Evolutionary conservation across 2,888 invertebrate species (phyloP).

Genomic region (Acronicta alni): DNA sequence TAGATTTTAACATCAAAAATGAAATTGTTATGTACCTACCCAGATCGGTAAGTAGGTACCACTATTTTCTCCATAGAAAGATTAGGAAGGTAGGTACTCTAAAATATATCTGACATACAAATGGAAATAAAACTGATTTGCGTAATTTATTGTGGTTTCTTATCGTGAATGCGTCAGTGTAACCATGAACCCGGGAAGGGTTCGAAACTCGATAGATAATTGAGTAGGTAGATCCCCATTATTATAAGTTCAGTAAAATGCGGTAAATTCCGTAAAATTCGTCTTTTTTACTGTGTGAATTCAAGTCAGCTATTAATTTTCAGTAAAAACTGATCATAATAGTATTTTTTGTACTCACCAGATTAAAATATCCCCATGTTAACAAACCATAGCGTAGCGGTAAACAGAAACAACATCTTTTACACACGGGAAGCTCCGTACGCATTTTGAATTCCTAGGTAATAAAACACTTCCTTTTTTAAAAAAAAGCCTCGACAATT

Average conservation of each 20-base stretch:
- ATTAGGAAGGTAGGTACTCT: not conserved
- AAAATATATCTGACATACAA: not conserved
- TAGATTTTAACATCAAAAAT: too few species aligned
- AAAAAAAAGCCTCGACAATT: too few species aligned
- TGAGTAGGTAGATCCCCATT: not conserved
- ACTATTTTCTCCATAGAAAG: too few species aligned
- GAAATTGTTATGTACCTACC: too few species aligned
- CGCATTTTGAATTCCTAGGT: constrained; percentile 41
- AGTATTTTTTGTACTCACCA: constrained; percentile 41
- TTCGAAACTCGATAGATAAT: not conserved
- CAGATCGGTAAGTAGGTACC: too few species aligned
- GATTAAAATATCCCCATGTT: constrained; percentile 53
- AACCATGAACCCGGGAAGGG: not conserved
- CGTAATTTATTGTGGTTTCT: not conserved
- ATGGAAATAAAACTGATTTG: not conserved
- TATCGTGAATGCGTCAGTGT: not conserved
- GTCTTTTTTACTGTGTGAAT: not conserved
- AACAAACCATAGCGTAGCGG: constrained; percentile 60
- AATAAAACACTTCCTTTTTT: not conserved
- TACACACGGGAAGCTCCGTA: constrained; percentile 49
- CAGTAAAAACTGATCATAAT: not conserved
- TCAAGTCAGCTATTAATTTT: too few species aligned
- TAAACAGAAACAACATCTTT: constrained; percentile 59
- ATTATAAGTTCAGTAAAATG: not conserved
- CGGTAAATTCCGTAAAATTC: not conserved